Conservation (phyloP, 1,140 invertebrate genomes). For the Anagrus nilaparvatae region DNA sequence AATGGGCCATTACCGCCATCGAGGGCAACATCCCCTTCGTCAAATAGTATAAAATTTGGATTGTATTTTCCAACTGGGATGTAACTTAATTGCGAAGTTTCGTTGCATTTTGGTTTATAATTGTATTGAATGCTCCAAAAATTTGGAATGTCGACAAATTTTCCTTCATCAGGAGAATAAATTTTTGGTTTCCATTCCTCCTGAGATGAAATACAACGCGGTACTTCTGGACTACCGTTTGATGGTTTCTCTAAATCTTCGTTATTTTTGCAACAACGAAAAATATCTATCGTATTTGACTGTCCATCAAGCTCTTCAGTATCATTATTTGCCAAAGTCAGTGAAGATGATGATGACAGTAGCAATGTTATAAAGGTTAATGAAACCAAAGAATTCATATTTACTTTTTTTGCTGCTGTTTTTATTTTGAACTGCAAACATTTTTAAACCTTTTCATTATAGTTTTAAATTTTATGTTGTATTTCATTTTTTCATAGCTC, state of each 20-base stretch:
- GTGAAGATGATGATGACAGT: too few relatives aligned
- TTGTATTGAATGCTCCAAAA: slow-evolving; percentile 39
- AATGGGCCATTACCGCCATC: slow-evolving; percentile 26
- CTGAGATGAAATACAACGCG: slow-evolving; percentile 23
- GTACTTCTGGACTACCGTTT: too few relatives aligned
- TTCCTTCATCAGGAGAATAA: slow-evolving; percentile 37
- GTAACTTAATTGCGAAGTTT: slow-evolving; percentile 27
- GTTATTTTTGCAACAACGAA: slow-evolving; percentile 44
- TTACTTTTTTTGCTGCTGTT: too few relatives aligned
- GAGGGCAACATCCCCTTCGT: slow-evolving; percentile 46
- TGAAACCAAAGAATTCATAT: too few relatives aligned
- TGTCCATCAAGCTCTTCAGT: too few relatives aligned
- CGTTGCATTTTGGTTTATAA: slow-evolving; percentile 33
- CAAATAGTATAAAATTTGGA: slow-evolving; percentile 44
- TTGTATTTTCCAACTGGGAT: slow-evolving; percentile 23
- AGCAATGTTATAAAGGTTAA: too few relatives aligned
- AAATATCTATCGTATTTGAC: too few relatives aligned
- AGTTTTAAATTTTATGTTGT: too few relatives aligned
- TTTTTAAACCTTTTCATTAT: too few relatives aligned
- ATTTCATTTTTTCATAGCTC: too few relatives aligned
- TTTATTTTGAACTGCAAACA: too few relatives aligned
- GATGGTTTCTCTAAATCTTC: slow-evolving; percentile 29
- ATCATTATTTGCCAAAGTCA: too few relatives aligned
- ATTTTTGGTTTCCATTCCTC: slow-evolving; percentile 41
- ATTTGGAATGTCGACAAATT: slow-evolving; percentile 29